Base-by-base conservation (phyloP, 2,888 invertebrate species). In the Drosophila sordidula region DNA sequence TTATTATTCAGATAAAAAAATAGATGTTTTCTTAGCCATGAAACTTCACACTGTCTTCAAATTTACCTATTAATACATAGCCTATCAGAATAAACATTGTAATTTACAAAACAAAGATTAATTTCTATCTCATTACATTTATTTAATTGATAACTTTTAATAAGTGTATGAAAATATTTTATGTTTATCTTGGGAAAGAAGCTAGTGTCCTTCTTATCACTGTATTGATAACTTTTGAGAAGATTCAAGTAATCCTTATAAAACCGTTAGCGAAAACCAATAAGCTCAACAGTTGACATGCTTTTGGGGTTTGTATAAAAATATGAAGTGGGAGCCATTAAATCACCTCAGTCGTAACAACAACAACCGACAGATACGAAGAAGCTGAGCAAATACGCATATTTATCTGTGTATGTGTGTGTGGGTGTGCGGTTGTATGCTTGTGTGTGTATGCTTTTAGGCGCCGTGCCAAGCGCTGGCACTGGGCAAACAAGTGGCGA, bases 271-370 rank as follows among this genome's bases (percentile, higher is more conserved):
- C 11, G 14, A 9, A 46, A 39, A 34, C 26, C 29, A 45, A 55
- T n/a, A n/a, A 29, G 50, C 16, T 58, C 38, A 54, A 38, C 39
- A 34, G 36, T 41, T 38, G n/a, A 46, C 42, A 22, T 6, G 3
- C 11, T 34, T 42, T 32, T 11, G 14, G 6, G 25, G 8, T 3
- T 11, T 29, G 22, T 29, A 42, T 49, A 61, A 59, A 61, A 61
- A 65, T 66, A 67, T 59, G 41, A 80, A 72, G 73, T 47, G 49
- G 74, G 22, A 67, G 50, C 66, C 62, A 67, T 78, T 78, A 69
- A 69, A 80, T 81, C 61, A 73, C 67, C 78, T 84, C 49, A 52
- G 52, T 63, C 47, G 42, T 63, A 72, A 65, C 25, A 86, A 51
- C 56, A 67, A 41, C 50, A 18, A 16, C 32, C 22, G 49, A 50